Percentiles rank a stretch among this genome's conserved stretches.
Evolutionary conservation across 2,888 invertebrate species (phyloP).

Genomic region (Choristoneura rosaceana): DNA sequence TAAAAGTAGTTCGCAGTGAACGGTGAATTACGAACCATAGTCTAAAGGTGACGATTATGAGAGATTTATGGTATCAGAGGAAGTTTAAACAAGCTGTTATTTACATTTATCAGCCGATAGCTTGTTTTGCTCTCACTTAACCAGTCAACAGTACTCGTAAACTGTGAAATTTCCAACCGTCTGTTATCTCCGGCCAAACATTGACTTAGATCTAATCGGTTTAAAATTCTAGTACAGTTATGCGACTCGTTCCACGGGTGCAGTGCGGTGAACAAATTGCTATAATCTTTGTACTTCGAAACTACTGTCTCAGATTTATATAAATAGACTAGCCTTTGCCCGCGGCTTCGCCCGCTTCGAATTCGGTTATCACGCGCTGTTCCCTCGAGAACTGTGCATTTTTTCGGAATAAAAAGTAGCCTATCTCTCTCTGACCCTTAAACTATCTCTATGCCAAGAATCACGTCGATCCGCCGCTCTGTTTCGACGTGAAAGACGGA

Average conservation of each 20-base stretch:
- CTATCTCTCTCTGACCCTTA: no score
- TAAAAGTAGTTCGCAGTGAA: constrained; percentile 16
- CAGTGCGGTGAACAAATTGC: constrained; percentile 19
- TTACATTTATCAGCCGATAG: constrained; percentile 48
- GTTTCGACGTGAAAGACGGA: no score
- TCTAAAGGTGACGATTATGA: constrained; percentile 40
- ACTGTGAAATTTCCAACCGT: constrained; percentile 65
- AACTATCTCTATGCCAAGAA: no score
- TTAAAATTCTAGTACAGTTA: constrained; percentile 57
- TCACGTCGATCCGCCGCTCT: no score
- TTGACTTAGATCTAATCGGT: constrained; percentile 62
- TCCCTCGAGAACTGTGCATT: no score
- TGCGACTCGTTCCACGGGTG: constrained; percentile 12
- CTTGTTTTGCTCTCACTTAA: constrained; percentile 54
- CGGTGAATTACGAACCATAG: constrained; percentile 2
- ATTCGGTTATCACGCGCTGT: no score
- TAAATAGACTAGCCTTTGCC: no score
- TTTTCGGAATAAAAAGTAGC: no score
- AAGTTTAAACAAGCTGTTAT: constrained; percentile 49
- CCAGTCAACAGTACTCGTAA: constrained; percentile 60
- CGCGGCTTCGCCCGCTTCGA: no score
- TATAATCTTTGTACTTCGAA: background rate
- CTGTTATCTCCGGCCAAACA: constrained; percentile 67
- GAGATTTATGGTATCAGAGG: constrained; percentile 42
- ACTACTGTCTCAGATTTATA: background rate